Conservation (phyloP, 2,888 invertebrate genomes). For the Amphiduros pacificus region DNA sequence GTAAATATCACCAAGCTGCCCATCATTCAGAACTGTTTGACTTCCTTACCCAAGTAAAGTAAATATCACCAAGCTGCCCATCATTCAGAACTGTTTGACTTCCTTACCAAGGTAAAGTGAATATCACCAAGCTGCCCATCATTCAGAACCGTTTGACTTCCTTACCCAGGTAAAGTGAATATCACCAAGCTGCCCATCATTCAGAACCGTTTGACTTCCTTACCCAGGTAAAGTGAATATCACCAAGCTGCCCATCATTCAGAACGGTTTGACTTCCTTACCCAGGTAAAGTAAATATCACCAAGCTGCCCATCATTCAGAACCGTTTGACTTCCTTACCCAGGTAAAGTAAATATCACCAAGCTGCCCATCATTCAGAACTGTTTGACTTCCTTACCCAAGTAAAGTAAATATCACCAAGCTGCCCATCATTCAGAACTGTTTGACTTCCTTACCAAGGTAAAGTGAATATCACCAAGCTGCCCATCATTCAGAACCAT, state of each 20-base stretch:
- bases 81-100: slow-evolving; percentile 78
- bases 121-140: slow-evolving; percentile 75
- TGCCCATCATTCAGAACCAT: slow-evolving; percentile 79
- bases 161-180: slow-evolving; percentile 66
- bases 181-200: slow-evolving; percentile 74
- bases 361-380: slow-evolving; percentile 77
- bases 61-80: slow-evolving; percentile 76
- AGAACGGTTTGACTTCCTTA: slow-evolving; percentile 77
- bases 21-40: slow-evolving; percentile 80
- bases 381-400: slow-evolving; percentile 76
- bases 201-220: slow-evolving; percentile 79
- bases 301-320: slow-evolving; percentile 76
- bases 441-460: slow-evolving; percentile 72
- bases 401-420: slow-evolving; percentile 62
- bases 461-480: slow-evolving; percentile 66
- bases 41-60: slow-evolving; percentile 66
- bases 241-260: slow-evolving; percentile 76
- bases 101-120: slow-evolving; percentile 66
- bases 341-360: slow-evolving; percentile 62
- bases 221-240: slow-evolving; percentile 64
- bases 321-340: slow-evolving; percentile 77
- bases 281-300: slow-evolving; percentile 63
- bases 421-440: slow-evolving; percentile 80
- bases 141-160: slow-evolving; percentile 78
- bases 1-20: slow-evolving; percentile 72